Base-by-base conservation (phyloP, 2,797 vertebrate genomes). In the Takifugu ocellatus region DNA sequence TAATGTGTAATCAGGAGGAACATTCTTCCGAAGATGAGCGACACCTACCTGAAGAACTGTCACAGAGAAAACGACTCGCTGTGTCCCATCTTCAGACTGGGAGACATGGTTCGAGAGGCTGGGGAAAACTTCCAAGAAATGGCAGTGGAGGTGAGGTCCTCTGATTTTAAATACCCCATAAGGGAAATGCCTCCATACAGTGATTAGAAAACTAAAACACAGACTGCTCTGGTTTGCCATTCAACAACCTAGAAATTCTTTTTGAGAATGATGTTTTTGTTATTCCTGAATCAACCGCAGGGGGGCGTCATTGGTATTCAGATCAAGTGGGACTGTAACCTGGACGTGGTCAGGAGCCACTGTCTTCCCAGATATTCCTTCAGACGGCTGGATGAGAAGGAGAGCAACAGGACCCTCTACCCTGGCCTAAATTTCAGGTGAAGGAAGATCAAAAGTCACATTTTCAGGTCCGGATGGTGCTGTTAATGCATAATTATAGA, bases 381-480 rank as follows among this genome's bases (percentile, higher is more conserved):
- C 85, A 84, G 85, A 1, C 84, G 90, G 8, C 85, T 95, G 25
- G 94, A 95, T 1, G 88, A 94, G 83, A 95, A 92, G 62, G 89
- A 88, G 53, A 84, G 87, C 60, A 91, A 87, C 44, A 89, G 71
- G 58, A 91, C 91, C 0, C 84, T 93, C 16, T 91, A 88, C 49
- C 93, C 93, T 0, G 93, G 94, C 26, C 92, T 92, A 68, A 94
- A 92, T 83, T 93, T 94, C 79, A 93, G 94, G 93, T 96, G 79
- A 77, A 44, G 1, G 12, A 4, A 0, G 43, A 60, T 61, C 67
- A 75, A 31, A 76, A 68, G 54, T 70, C 54, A 6, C 26, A 27
- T 47, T 24, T 17, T 21, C 16, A 3, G 6, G 8, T 10, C 6
- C 7, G 11, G 48, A 26, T 26, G 5, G 14, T 49, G 25, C 25